Evolutionary conservation across 35 echinoderm and acorn worm species (phyloP).

Genomic region (Holothuria glaberrima): DNA sequence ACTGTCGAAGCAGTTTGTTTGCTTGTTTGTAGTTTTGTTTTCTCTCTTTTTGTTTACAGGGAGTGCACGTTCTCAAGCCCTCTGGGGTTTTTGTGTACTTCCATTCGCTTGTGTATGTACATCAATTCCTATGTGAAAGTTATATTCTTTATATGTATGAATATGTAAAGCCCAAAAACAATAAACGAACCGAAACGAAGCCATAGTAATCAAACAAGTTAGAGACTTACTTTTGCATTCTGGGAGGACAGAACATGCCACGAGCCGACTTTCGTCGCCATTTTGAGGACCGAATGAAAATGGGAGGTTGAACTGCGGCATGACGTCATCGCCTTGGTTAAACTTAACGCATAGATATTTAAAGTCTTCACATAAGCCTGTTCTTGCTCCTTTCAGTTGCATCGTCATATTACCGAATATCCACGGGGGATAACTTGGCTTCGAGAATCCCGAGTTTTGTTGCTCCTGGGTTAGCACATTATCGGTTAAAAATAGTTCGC

Average conservation of each 20-base stretch:
- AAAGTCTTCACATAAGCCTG: slow-evolving; percentile 62
- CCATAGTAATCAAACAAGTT: background rate
- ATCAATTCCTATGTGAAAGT: too few relatives aligned
- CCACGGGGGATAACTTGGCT: slow-evolving; percentile 61
- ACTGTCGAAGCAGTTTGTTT: too few relatives aligned
- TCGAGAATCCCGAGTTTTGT: slow-evolving; percentile 54
- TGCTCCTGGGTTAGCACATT: slow-evolving; percentile 63
- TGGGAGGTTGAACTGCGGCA: slow-evolving; percentile 21
- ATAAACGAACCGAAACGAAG: too few relatives aligned
- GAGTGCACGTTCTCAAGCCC: too few relatives aligned
- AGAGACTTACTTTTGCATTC: slow-evolving; percentile 33
- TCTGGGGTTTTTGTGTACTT: too few relatives aligned
- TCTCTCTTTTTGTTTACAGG: too few relatives aligned
- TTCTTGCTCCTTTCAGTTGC: slow-evolving; percentile 61
- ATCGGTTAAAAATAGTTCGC: slow-evolving; percentile 43
- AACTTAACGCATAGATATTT: slow-evolving; percentile 79
- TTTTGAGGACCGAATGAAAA: slow-evolving; percentile 37
- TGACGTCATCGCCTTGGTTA: slow-evolving; percentile 4
- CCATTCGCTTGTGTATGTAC: too few relatives aligned
- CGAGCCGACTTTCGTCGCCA: slow-evolving; percentile 16
- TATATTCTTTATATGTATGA: too few relatives aligned
- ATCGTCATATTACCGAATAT: slow-evolving; percentile 54
- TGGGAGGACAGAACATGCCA: slow-evolving; percentile 4
- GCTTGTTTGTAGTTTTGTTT: too few relatives aligned
- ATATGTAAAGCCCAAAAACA: too few relatives aligned